phyloP scores from a whole-genome alignment of 1,140 invertebrate genomes.

The Fopius arisanus region DNA sequence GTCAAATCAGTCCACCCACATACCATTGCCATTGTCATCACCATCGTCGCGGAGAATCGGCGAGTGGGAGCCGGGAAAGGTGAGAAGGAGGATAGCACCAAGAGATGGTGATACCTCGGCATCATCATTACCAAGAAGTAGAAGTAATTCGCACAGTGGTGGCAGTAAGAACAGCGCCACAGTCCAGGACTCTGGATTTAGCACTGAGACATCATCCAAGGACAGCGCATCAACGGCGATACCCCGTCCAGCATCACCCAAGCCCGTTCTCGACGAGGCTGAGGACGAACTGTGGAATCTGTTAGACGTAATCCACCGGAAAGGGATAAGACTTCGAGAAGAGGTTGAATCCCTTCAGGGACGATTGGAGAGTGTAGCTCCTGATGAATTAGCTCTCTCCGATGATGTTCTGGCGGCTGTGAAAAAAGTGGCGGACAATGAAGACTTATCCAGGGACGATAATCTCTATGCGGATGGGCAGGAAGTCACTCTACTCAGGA shows the following conservation, averaged over 20 bases:
- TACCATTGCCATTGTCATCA: slow-evolving; percentile 50
- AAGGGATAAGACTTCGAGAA: slow-evolving; percentile 77
- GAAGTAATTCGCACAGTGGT: slow-evolving; percentile 72
- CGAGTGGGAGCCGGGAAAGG: slow-evolving; percentile 82
- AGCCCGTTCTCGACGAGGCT: slow-evolving; percentile 62
- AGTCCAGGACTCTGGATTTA: slow-evolving; percentile 86
- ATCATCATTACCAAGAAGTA: slow-evolving; percentile 69
- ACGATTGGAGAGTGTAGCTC: slow-evolving; percentile 54
- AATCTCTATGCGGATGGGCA: slow-evolving; percentile 52
- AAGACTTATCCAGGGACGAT: slow-evolving; percentile 44
- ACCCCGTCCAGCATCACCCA: slow-evolving; percentile 62
- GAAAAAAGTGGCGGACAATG: slow-evolving; percentile 47
- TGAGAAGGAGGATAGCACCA: slow-evolving; percentile 72
- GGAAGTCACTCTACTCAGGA: slow-evolving; percentile 64
- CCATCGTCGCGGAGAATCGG: slow-evolving; percentile 56
- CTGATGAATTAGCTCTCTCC: slow-evolving; percentile 58
- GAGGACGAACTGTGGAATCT: slow-evolving; percentile 87
- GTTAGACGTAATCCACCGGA: slow-evolving; percentile 83
- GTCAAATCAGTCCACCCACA: slow-evolving; percentile 48
- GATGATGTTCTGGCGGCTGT: slow-evolving; percentile 59
- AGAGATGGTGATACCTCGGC: slow-evolving; percentile 57
- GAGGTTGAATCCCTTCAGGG: slow-evolving; percentile 73
- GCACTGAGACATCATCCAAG: slow-evolving; percentile 82
- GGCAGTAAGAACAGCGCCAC: slow-evolving; percentile 69
- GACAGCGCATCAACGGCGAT: slow-evolving; percentile 70